phyloP scores from a whole-genome alignment of 1,140 invertebrate genomes.

The Meloidogyne floridensis region DNA sequence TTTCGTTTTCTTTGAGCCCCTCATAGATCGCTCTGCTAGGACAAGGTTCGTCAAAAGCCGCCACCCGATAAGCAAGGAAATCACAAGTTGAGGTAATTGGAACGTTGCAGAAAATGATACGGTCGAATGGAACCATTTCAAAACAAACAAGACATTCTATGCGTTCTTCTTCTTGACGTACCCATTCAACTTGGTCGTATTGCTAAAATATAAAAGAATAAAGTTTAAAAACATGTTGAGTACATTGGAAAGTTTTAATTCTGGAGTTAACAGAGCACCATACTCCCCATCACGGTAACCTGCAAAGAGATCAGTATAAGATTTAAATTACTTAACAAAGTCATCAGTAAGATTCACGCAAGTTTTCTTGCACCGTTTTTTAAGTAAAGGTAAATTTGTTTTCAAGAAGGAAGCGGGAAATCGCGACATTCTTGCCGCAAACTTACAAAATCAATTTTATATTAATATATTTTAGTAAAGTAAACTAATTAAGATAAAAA shows the following conservation, averaged over 20 bases:
- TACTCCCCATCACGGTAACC: neutral
- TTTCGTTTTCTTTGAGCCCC: neutral
- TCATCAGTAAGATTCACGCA: neutral
- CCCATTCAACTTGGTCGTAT: conserved; percentile 14
- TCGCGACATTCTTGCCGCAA: conserved; percentile 4
- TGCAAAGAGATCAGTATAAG: neutral
- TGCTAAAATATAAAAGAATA: conserved; percentile 26
- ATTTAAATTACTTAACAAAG: conserved; percentile 13
- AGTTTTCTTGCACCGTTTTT: too few species aligned
- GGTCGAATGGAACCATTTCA: conserved; percentile 13
- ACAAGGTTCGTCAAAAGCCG: neutral
- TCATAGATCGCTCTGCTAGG: neutral
- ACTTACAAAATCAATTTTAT: too few species aligned
- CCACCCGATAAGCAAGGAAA: neutral
- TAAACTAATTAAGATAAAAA: too few species aligned
- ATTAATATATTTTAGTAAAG: too few species aligned
- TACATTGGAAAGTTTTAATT: conserved; percentile 30
- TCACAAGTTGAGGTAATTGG: neutral
- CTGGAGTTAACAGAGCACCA: conserved; percentile 18
- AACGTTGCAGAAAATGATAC: conserved; percentile 20
- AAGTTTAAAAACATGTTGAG: too few species aligned
- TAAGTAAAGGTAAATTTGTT: conserved; percentile 25
- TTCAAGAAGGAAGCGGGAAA: conserved; percentile 35
- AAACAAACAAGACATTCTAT: conserved; percentile 2
- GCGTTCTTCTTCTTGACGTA: conserved; percentile 20